Evolutionary conservation across 2,113 vertebrate species (phyloP).

Genomic region (Myodes glareolus): DNA sequence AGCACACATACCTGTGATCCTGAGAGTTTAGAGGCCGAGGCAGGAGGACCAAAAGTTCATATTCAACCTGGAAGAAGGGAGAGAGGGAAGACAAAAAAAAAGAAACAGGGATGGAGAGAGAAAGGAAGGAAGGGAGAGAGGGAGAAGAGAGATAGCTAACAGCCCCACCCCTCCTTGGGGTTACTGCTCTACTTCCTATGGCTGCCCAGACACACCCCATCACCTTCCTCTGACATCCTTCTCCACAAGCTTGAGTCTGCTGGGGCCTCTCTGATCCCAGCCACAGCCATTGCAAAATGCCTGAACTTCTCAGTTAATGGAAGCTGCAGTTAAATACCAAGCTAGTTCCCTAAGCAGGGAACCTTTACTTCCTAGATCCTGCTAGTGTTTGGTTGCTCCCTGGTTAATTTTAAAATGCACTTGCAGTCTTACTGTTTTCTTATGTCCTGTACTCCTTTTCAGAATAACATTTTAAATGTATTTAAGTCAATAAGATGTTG

Average conservation of each 20-base stretch:
- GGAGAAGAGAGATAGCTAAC: too few relatives aligned
- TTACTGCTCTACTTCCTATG: background rate
- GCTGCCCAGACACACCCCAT: background rate
- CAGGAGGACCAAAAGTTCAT: too few relatives aligned
- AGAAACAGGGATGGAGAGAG: too few relatives aligned
- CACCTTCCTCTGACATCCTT: background rate
- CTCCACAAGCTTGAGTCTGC: background rate
- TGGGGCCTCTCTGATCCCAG: background rate
- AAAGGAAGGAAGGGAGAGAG: too few relatives aligned
- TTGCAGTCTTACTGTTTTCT: background rate
- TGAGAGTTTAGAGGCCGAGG: too few relatives aligned
- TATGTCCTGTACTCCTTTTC: background rate
- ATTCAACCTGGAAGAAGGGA: too few relatives aligned
- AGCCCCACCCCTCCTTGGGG: too few relatives aligned
- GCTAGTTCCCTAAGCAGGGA: background rate
- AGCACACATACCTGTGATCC: too few relatives aligned
- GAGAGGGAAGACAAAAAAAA: too few relatives aligned
- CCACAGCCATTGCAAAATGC: background rate
- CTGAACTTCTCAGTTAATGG: background rate
- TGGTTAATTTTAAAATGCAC: background rate
- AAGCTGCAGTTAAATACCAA: background rate
- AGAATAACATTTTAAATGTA: conserved; percentile 15
- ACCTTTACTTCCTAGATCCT: background rate
- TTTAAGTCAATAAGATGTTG: background rate
- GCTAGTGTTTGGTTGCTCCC: background rate